These are phyloP conservation scores for Alaudala cheleensis DNA, from an alignment of 2,113 vertebrate species.

Conservation along the genomic window DNA sequence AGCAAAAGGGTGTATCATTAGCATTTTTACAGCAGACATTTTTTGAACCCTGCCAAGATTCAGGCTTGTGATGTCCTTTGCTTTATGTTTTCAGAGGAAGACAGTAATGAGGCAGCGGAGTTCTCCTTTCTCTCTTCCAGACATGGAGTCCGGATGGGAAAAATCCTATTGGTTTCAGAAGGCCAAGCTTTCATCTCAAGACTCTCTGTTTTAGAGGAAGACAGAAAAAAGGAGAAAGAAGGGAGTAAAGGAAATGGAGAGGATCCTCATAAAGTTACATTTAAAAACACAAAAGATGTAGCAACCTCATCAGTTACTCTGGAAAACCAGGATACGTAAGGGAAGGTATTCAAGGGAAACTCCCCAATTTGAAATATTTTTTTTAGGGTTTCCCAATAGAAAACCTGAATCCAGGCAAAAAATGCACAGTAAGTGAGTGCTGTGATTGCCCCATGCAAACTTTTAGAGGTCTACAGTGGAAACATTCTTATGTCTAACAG, in stretches of 20 bases:
- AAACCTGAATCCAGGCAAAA: background rate
- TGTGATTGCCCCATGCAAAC: background rate
- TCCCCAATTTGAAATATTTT: background rate
- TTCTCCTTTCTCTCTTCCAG: conserved; percentile 9
- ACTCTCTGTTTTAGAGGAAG: background rate
- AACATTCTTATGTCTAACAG: background rate
- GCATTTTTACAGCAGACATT: background rate
- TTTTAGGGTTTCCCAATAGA: background rate
- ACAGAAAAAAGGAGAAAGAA: background rate
- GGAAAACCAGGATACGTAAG: background rate
- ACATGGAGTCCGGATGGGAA: background rate
- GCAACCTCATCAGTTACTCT: background rate
- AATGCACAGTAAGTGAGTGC: background rate
- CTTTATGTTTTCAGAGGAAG: background rate
- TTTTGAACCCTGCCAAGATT: conserved; percentile 24
- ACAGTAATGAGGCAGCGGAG: background rate
- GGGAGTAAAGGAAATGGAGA: background rate
- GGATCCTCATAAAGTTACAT: background rate
- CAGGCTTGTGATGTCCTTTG: background rate
- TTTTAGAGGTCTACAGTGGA: background rate
- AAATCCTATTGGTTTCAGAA: background rate
- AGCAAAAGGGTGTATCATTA: conserved; percentile 19
- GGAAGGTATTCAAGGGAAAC: background rate
- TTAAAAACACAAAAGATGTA: background rate
- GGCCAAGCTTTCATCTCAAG: background rate